These are phyloP conservation scores for Tribolium castaneum DNA, from an alignment of 1,140 invertebrate species.

Conservation along the genomic window DNA sequence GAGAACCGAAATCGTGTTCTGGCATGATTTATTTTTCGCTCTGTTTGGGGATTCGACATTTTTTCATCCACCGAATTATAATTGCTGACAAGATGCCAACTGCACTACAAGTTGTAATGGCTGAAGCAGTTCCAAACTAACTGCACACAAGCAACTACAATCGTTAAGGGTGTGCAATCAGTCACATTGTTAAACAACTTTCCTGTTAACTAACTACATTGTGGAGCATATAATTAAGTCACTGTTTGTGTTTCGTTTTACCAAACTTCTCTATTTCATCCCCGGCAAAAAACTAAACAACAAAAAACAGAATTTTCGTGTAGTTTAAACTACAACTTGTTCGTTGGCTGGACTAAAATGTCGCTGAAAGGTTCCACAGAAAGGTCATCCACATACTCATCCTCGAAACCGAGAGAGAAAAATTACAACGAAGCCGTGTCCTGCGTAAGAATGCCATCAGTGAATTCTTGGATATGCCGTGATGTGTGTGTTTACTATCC, in stretches of 20 bases:
- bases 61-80: not conserved
- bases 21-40: constrained; percentile 21
- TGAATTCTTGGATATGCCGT: not conserved
- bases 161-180: constrained; percentile 40
- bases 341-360: not conserved
- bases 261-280: not conserved
- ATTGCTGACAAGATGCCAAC: not conserved
- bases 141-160: constrained; percentile 28
- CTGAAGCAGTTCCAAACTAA: constrained; percentile 5
- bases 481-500: constrained; percentile 12
- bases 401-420: constrained; percentile 1
- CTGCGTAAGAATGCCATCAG: not conserved
- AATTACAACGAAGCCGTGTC: not conserved
- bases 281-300: not conserved
- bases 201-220: constrained; percentile 36
- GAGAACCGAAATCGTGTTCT: constrained; percentile 10
- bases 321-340: too few relatives aligned
- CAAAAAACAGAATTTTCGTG: too few relatives aligned
- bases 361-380: not conserved
- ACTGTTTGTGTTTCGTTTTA: constrained; percentile 5
- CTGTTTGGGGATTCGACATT: not conserved
- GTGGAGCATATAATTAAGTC: constrained; percentile 27
- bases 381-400: constrained; percentile 15
- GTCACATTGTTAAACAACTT: constrained; percentile 39
- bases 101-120: not conserved